Conservation (phyloP, 2,113 vertebrate genomes). For the Hippocampus zosterae region DNA sequence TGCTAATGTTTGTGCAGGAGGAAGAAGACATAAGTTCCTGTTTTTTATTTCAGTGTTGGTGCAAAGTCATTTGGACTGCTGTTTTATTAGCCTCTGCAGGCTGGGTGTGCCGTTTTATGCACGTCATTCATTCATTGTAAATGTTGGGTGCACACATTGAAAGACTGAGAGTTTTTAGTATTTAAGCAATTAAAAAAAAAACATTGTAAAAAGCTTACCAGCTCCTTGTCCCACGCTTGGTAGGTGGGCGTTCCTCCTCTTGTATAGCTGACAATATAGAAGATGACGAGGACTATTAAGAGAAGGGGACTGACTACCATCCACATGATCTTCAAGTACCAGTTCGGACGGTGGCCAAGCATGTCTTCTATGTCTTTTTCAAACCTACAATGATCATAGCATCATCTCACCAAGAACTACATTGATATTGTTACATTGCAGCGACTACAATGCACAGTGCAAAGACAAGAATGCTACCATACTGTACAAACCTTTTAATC, state of each 20-base stretch:
- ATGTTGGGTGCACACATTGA: background rate
- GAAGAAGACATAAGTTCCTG: too few relatives aligned
- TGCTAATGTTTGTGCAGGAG: too few relatives aligned
- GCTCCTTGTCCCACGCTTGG: conserved; percentile 84
- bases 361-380: conserved; percentile 84
- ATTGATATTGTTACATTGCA: background rate
- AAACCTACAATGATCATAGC: conserved; percentile 71
- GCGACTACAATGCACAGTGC: background rate
- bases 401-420: background rate
- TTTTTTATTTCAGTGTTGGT: too few relatives aligned
- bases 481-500: conserved; percentile 75
- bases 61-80: too few relatives aligned
- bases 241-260: conserved; percentile 80
- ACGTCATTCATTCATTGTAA: too few relatives aligned
- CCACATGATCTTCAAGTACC: conserved; percentile 89
- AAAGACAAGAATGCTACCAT: background rate
- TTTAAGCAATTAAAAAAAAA: too few relatives aligned
- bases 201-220: conserved; percentile 65
- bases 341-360: conserved; percentile 77
- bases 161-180: background rate
- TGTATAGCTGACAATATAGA: conserved; percentile 85
- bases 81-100: too few relatives aligned
- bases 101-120: background rate
- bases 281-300: conserved; percentile 81
- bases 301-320: conserved; percentile 77